Evolutionary conservation across 1,140 invertebrate genomes (phyloP).

Genomic region (Helicoverpa armigera): DNA sequence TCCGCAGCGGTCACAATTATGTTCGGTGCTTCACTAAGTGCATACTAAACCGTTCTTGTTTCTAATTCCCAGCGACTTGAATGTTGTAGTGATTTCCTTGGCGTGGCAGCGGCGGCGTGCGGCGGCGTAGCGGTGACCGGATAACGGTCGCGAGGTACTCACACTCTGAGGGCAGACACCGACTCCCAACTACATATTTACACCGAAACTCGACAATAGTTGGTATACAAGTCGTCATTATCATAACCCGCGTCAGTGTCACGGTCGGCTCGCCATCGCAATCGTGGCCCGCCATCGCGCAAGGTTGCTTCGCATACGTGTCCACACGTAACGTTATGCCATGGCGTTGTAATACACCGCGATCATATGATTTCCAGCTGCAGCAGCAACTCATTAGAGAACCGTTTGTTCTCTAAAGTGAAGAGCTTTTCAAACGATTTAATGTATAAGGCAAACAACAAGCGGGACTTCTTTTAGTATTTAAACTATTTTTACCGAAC

Average conservation of each 20-base stretch:
- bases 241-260: slow-evolving; percentile 79
- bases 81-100: slow-evolving; percentile 61
- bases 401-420: slow-evolving; percentile 7
- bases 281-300: slow-evolving; percentile 73
- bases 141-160: slow-evolving; percentile 78
- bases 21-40: slow-evolving; percentile 18
- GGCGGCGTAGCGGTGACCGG: slow-evolving; percentile 76
- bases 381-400: slow-evolving; percentile 5
- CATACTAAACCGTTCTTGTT: slow-evolving; percentile 60
- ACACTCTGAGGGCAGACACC: slow-evolving; percentile 67
- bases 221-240: slow-evolving; percentile 72
- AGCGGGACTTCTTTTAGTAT: background rate
- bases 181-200: slow-evolving; percentile 56
- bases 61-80: slow-evolving; percentile 63
- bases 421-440: background rate
- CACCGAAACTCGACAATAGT: slow-evolving; percentile 62
- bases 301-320: slow-evolving; percentile 74
- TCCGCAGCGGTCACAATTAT: slow-evolving; percentile 26
- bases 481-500: background rate
- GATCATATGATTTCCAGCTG: slow-evolving; percentile 23
- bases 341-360: slow-evolving; percentile 48
- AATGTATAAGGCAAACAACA: background rate
- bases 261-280: slow-evolving; percentile 76
- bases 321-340: slow-evolving; percentile 65
- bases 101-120: slow-evolving; percentile 55